phyloP scores from a whole-genome alignment of 2,113 vertebrate genomes.

The Bettongia penicillata region DNA sequence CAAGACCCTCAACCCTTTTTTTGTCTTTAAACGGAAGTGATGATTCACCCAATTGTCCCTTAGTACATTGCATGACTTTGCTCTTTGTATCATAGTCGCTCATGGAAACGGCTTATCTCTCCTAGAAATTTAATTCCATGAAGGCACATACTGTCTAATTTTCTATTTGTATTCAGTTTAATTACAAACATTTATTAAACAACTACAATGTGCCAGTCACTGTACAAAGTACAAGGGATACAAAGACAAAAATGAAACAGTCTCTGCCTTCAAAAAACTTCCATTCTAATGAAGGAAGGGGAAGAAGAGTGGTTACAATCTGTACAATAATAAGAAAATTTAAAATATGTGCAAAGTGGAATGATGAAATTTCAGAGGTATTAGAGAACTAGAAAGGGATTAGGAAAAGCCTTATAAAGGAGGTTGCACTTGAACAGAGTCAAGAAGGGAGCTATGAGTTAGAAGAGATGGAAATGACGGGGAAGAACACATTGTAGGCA shows the following conservation, averaged over 20 bases:
- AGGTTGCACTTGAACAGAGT: not conserved
- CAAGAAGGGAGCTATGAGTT: not conserved
- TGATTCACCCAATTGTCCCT: not conserved
- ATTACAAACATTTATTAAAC: not conserved
- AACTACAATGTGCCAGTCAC: not conserved
- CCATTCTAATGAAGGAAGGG: not conserved
- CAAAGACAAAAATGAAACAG: not conserved
- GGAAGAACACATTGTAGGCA: not conserved
- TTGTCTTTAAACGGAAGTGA: not conserved
- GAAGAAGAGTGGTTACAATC: not conserved
- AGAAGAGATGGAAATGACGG: not conserved
- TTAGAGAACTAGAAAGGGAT: not conserved
- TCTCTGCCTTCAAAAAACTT: not conserved
- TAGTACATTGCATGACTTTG: not conserved
- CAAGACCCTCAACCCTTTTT: not conserved
- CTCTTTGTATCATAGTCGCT: not conserved
- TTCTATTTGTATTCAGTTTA: not conserved
- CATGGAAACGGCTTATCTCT: not conserved
- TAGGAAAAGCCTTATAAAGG: not conserved
- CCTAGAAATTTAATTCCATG: not conserved
- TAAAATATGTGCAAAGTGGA: not conserved
- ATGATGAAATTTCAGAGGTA: not conserved
- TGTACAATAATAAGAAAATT: not conserved
- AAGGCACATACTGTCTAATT: not conserved
- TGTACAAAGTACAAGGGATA: not conserved